Percentiles rank a stretch among this genome's conserved stretches.
Conservation (phyloP, 2,797 vertebrate genomes). For the Myotis daubentonii region DNA sequence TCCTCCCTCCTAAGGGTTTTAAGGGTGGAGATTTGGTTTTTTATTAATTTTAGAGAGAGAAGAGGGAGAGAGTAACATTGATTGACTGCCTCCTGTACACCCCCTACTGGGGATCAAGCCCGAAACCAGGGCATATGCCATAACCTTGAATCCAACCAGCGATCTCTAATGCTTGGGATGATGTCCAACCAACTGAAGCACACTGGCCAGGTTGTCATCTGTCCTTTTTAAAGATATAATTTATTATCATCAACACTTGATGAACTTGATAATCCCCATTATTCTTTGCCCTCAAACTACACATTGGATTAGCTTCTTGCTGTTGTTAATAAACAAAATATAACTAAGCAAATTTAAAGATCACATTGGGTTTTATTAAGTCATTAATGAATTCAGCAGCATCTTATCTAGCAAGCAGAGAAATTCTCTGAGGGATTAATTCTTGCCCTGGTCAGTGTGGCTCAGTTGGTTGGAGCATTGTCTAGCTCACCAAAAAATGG, state of each 20-base stretch:
- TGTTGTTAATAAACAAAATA: background rate
- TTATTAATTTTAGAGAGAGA: background rate
- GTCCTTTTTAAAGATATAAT: background rate
- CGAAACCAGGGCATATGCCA: background rate
- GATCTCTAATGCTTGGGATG: background rate
- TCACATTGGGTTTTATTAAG: background rate
- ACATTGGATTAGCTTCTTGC: constrained; percentile 22
- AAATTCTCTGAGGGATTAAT: background rate
- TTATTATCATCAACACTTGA: background rate
- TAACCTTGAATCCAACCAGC: background rate
- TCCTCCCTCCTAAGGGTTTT: background rate
- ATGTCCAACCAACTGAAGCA: background rate
- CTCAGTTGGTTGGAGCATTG: background rate
- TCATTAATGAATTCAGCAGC: background rate
- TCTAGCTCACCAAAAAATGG: background rate
- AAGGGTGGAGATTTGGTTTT: background rate
- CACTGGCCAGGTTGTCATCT: background rate
- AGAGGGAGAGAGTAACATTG: background rate
- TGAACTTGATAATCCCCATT: background rate
- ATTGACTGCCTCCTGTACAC: background rate
- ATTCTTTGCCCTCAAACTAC: background rate
- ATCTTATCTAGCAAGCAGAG: background rate
- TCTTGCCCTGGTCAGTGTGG: background rate
- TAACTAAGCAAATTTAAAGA: background rate
- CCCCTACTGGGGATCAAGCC: background rate